These are phyloP conservation scores for Sarcoramphus papa DNA, from an alignment of 2,797 vertebrate genomes.

Conservation along the genomic window DNA sequence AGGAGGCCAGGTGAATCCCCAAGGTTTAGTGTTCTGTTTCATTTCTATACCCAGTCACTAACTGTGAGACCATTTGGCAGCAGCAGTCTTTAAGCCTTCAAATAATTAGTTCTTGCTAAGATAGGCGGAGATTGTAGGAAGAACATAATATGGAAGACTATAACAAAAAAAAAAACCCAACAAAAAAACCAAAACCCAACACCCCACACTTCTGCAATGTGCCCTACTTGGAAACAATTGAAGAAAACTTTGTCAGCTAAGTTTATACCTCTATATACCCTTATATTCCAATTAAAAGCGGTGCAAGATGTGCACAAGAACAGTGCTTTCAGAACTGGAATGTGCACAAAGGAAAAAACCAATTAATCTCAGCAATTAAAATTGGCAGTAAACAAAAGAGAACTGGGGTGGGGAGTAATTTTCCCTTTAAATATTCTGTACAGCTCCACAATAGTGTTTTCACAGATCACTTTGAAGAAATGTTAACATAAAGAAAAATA, in stretches of 20 bases:
- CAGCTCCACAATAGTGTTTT: not conserved
- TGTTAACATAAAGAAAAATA: not conserved
- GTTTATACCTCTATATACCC: not conserved
- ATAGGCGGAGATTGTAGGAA: conserved; percentile 38
- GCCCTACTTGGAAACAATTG: conserved; percentile 82
- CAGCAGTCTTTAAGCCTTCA: conserved; percentile 64
- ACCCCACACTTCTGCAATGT: not conserved
- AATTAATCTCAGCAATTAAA: not conserved
- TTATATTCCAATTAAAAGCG: not conserved
- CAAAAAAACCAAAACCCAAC: not conserved
- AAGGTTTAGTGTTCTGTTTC: conserved; percentile 71
- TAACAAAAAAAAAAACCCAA: not conserved
- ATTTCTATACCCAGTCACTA: conserved; percentile 68
- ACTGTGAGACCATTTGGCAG: conserved; percentile 81
- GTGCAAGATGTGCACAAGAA: not conserved
- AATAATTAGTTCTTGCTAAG: conserved; percentile 79
- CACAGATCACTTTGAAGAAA: not conserved
- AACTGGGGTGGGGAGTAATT: not conserved
- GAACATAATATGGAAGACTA: not conserved
- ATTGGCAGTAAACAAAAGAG: not conserved
- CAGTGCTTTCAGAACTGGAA: not conserved
- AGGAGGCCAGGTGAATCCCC: conserved; percentile 75
- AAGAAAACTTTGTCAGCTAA: conserved; percentile 25
- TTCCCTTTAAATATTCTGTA: not conserved
- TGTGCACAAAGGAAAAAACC: not conserved